Evolutionary conservation across 2,888 invertebrate genomes (phyloP).

Genomic region (Drosophila tripunctata): DNA sequence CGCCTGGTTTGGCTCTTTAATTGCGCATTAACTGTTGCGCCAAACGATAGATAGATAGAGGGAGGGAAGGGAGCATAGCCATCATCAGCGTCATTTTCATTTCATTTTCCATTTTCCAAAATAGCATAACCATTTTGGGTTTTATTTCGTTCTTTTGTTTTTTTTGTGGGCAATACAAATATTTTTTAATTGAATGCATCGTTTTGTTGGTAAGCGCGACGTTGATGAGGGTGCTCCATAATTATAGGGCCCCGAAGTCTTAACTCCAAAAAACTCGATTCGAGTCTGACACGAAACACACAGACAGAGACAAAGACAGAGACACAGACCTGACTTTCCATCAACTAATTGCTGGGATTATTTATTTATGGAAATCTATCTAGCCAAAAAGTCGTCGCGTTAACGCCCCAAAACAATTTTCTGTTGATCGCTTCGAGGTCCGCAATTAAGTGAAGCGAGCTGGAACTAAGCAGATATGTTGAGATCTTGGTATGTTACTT

Average conservation of each 20-base stretch:
- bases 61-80: background rate
- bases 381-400: constrained; percentile 55
- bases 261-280: constrained; percentile 25
- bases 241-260: constrained; percentile 51
- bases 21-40: constrained; percentile 61
- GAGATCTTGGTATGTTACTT: background rate
- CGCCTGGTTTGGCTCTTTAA: constrained; percentile 60
- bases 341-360: constrained; percentile 63
- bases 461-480: constrained; percentile 7
- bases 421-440: constrained; percentile 23
- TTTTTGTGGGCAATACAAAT: constrained; percentile 45
- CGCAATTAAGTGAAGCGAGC: constrained; percentile 30
- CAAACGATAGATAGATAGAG: background rate
- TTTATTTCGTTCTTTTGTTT: constrained; percentile 19
- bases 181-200: constrained; percentile 65
- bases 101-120: constrained; percentile 10
- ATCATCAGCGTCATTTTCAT: constrained; percentile 24
- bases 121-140: constrained; percentile 10
- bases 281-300: constrained; percentile 39
- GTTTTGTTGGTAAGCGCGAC: constrained; percentile 37
- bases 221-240: constrained; percentile 71
- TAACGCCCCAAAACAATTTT: constrained; percentile 47
- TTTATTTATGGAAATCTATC: constrained; percentile 71
- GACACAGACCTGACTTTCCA: constrained; percentile 34
- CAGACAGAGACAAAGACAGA: background rate